These are phyloP conservation scores for Cercopithecus hamlyni DNA, from an alignment of 2,797 vertebrate species.

Conservation along the genomic window DNA sequence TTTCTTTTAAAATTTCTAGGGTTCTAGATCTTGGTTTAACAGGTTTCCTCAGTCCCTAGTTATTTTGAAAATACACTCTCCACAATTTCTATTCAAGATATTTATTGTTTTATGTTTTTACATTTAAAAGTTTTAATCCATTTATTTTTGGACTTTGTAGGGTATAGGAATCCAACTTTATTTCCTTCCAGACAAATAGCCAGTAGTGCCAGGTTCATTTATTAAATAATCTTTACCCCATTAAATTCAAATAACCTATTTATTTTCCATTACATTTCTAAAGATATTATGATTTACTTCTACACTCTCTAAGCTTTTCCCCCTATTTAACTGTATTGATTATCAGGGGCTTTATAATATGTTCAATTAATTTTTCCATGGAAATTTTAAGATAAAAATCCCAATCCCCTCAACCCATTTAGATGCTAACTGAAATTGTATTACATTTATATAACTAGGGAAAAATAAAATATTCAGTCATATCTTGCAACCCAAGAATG, in stretches of 20 bases:
- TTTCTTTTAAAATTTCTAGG: background rate
- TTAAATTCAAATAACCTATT: background rate
- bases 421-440: background rate
- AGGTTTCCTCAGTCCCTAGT: background rate
- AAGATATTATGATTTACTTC: background rate
- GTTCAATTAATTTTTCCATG: background rate
- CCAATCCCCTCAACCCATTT: background rate
- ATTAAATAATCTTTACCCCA: background rate
- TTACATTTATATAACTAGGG: background rate
- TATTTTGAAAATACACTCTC: background rate
- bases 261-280: background rate
- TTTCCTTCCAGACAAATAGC: background rate
- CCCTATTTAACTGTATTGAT: background rate
- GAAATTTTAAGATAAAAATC: background rate
- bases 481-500: background rate
- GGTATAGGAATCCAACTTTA: background rate
- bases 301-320: background rate
- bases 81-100: background rate
- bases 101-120: background rate
- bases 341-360: background rate
- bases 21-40: background rate
- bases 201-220: background rate
- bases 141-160: background rate
- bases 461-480: background rate
- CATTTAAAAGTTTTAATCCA: background rate